Base-by-base conservation (phyloP, 2,888 invertebrate genomes). In the Sicus ferrugineus region DNA sequence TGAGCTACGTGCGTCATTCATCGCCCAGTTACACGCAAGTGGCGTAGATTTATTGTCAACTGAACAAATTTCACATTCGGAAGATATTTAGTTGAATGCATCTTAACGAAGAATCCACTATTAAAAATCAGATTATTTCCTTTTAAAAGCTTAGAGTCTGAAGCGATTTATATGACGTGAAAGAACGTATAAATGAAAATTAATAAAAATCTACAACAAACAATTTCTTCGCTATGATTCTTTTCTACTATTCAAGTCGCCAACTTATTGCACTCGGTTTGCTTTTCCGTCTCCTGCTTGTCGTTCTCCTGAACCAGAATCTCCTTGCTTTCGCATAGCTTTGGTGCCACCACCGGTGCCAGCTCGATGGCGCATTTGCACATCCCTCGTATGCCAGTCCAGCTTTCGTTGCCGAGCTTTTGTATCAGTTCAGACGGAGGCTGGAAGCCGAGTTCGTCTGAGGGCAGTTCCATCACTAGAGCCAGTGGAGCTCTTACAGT, bases 381-480 rank as follows among this genome's bases (percentile, higher is more conserved):
- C 85, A 85, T 85, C 72, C 84, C 84, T n/a, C 79, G 79, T 59
- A 85, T 84, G 23, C 84, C 85, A 63, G 80, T 78, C 85, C 85
- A 85, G 61, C 84, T 83, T 73, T 85, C 85, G 64, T 81, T 76
- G 0, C 82, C 81, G 66, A 85, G 78, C 19, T 78, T 77, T n/a
- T 79, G 77, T 48, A 85, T 81, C 72, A 81, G 75, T 11, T 81
- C 78, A 2, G 76, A 72, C 3, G 84, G 81, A 19, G 85, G 85
- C 67, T 83, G 83, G 73, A 85, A 85, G 65, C 85, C 85, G 30
- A 80, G 77, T 9, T 82, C 79, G 1, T 76, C 76, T 4, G 82
- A 81, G 9, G 85, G 84, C 70, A 85, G 67, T 74, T 85, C 85
- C 78, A 85, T 81, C n/a, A 84, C 84, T 56, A 84, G 73, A 0